phyloP scores from a whole-genome alignment of 2,888 invertebrate species.

The Ethmia dodecea region DNA sequence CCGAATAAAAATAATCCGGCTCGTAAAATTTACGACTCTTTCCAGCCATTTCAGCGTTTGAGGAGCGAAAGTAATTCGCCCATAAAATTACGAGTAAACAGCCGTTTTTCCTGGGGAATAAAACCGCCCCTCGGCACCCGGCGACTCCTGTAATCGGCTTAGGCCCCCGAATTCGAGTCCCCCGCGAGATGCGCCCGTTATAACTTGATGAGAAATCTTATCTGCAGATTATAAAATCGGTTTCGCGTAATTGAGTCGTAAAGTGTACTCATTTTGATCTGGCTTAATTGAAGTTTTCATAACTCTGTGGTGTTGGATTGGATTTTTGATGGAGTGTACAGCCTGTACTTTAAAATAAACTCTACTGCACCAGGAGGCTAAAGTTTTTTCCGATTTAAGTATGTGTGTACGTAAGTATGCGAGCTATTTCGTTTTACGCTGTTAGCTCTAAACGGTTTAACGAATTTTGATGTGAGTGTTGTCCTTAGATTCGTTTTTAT shows the following conservation, averaged over 20 bases:
- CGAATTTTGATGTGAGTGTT: no score
- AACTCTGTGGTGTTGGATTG: not conserved
- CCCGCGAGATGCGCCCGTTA: slow-evolving; percentile 54
- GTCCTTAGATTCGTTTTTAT: no score
- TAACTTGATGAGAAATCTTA: slow-evolving; percentile 72
- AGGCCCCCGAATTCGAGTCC: slow-evolving; percentile 49
- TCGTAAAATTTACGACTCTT: slow-evolving; percentile 64
- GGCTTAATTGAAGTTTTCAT: slow-evolving; percentile 4
- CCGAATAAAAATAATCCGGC: slow-evolving; percentile 60
- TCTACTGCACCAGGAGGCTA: no score
- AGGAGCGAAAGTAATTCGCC: slow-evolving; percentile 70
- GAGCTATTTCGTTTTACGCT: no score
- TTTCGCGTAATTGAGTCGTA: slow-evolving; percentile 72
- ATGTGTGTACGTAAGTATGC: no score
- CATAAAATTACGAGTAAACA: slow-evolving; percentile 75
- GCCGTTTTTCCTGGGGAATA: slow-evolving; percentile 71
- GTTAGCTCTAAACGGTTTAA: no score
- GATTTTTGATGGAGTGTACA: not conserved
- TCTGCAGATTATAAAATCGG: slow-evolving; percentile 71
- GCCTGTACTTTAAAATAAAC: not conserved
- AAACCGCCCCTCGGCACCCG: slow-evolving; percentile 53
- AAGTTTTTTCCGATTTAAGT: no score
- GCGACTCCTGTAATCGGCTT: slow-evolving; percentile 75
- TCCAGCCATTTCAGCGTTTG: slow-evolving; percentile 64
- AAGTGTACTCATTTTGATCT: slow-evolving; percentile 29